Conservation (phyloP, 2,113 vertebrate genomes). For the Platichthys flesus region DNA sequence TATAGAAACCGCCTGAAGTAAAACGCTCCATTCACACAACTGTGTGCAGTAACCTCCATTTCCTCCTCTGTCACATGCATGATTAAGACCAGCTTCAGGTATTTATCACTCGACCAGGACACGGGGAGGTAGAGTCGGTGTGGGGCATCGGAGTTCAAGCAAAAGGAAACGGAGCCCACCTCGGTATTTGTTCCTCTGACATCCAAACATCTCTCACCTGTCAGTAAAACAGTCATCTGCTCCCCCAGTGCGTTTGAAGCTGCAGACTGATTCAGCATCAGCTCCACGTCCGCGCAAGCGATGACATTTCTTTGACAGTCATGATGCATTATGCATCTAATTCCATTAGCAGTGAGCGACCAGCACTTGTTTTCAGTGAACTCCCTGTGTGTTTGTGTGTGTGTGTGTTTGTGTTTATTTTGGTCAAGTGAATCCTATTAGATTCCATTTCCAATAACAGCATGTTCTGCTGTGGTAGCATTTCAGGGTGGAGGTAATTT, state of each 20-base stretch:
- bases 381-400: conserved; percentile 16
- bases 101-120: conserved; percentile 66
- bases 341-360: conserved; percentile 56
- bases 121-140: background rate
- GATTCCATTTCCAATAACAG: conserved; percentile 63
- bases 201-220: conserved; percentile 40
- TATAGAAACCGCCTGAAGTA: conserved; percentile 67
- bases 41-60: conserved; percentile 62
- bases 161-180: conserved; percentile 46
- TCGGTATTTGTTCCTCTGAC: conserved; percentile 40
- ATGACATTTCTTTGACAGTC: conserved; percentile 58
- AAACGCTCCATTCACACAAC: conserved; percentile 70
- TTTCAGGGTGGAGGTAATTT: conserved; percentile 76
- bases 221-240: conserved; percentile 33
- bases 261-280: conserved; percentile 20
- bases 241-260: conserved; percentile 14
- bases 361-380: conserved; percentile 61
- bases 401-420: conserved; percentile 24
- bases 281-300: conserved; percentile 13
- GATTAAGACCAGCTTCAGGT: conserved; percentile 78
- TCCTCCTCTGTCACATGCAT: conserved; percentile 78
- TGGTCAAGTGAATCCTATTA: conserved; percentile 74
- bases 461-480: conserved; percentile 63
- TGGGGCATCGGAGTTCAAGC: conserved; percentile 27
- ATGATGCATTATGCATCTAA: conserved; percentile 56